Evolutionary conservation across 2,797 vertebrate species (phyloP), one percentile per base, ranked within the genome.

Genomic region (Gallirallus australis): DNA sequence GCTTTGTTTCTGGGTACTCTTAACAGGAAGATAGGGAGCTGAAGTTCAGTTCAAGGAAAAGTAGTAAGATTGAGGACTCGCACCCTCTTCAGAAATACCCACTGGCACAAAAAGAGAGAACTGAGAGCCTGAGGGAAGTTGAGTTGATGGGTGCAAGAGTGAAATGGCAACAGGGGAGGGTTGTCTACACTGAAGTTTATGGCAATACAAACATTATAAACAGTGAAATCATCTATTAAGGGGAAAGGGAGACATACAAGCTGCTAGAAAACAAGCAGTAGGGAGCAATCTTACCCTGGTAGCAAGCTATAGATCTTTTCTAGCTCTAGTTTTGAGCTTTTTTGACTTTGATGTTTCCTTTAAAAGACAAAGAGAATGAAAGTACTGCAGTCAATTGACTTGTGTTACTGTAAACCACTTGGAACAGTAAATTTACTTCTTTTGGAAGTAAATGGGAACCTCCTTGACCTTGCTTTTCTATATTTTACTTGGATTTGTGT

Each of bases 391-490:
- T 89, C 89, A 75, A 80, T 65, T 69, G 69, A 25, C 54, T 76
- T 71, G 82, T 11, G 18, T 84, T 86, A 76, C 50, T 89, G 76
- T 81, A 76, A 87, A 48, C 73, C 47, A 23, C 65, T 85, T 86
- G 76, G 69, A 86, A 65, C 64, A 75, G 72, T 94, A 93, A 48
- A 48, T 48, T 48, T 48, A 48, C 21, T 48, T 48, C 47, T 21
- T 20, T 48, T 12, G 47, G 47, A 48, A 75, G 75, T 93, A 93
- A 93, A 89, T 70, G 48, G 37, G 47, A 83, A 53, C 39, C 71
- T 87, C 69, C n/a, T 50, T 94, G 76, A 76, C 66, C 90, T 93
- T 68, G 52, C 61, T 73, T 91, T 91, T 94, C 48, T 85, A 9
- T 35, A 60, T 53, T 70, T 63, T 83, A 68, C 50, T 94, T 82